Evolutionary conservation across 2,888 invertebrate genomes (phyloP).

Genomic region (Yponomeuta cagnagella): DNA sequence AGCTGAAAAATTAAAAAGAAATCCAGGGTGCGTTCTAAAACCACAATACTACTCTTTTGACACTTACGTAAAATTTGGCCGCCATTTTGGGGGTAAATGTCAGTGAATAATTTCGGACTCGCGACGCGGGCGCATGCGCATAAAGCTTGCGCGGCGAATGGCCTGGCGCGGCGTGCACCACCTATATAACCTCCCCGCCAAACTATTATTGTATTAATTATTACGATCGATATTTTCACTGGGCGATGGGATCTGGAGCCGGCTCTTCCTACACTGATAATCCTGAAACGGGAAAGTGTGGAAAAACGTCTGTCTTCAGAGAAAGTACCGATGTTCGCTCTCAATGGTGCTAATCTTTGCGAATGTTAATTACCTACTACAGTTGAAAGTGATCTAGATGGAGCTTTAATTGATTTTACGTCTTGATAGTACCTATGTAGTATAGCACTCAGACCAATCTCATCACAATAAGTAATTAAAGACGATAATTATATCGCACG

Average conservation of each 20-base stretch:
- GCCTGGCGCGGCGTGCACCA: constrained; percentile 37
- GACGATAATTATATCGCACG: background rate
- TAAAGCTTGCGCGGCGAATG: constrained; percentile 66
- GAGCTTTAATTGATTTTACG: background rate
- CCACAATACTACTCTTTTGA: constrained; percentile 58
- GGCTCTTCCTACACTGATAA: constrained; percentile 51
- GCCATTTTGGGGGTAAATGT: constrained; percentile 63
- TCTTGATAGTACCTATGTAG: background rate
- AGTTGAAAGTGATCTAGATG: background rate
- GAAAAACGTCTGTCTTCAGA: constrained; percentile 9
- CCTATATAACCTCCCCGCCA: constrained; percentile 70
- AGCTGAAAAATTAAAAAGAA: constrained; percentile 23
- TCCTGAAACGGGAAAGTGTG: constrained; percentile 27
- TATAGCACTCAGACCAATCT: background rate
- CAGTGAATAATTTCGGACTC: constrained; percentile 39
- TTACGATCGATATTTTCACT: constrained; percentile 65
- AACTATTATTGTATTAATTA: constrained; percentile 67
- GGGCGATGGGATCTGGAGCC: constrained; percentile 51
- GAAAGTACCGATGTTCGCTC: constrained; percentile 4
- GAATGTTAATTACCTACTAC: background rate
- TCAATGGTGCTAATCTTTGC: background rate
- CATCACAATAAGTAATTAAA: background rate
- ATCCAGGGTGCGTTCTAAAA: constrained; percentile 59
- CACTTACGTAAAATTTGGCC: constrained; percentile 73
- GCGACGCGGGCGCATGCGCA: constrained; percentile 61